Base-by-base conservation (phyloP, 2,888 invertebrate genomes). In the Tyria jacobaeae region DNA sequence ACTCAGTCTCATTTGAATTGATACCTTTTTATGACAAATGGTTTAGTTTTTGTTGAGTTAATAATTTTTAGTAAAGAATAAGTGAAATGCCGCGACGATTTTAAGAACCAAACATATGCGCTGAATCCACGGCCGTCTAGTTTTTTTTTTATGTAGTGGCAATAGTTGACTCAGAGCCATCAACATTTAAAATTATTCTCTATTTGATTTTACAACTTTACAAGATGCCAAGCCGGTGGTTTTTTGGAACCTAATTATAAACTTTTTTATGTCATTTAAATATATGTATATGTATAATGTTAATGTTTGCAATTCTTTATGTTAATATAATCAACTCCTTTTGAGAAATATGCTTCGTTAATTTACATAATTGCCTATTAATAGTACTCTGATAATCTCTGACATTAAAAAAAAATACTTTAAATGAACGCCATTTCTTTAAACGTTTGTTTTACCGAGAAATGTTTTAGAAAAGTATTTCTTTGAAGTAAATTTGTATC, bases 141-240 rank as follows among this genome's bases (percentile, higher is more conserved):
- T 69, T 66, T 66, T 64, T 66, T 61, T 52, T 17, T 60, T 67
- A 76, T 85, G 84, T 80, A 77, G 74, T 68, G 76, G 79, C 81
- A 82, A 80, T 83, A 82, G 83, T 80, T 68, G 66, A 53, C 66
- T 31, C 57, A 60, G 63, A 73, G 80, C 81, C 83, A 82, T 85
- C 84, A 84, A 84, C 86, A 83, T 86, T 87, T 86, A 86, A 88
- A 87, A 84, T 88, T 88, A 89, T 89, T 90, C 89, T 82, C 81
- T 82, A 78, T 81, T 82, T 82, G 84, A 86, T 71, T 62, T 76
- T 73, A 79, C 76, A 68, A 76, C 78, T 82, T 87, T 82, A 84
- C 71, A 75, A 75, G 58, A 72, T 68, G 62, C 55, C 27, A 37
- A 48, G 59, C 56, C 64, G 54, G 57, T 62, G 64, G 71, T 76